phyloP scores from a whole-genome alignment of 2,797 vertebrate genomes.

The Threskiornis aethiopicus region DNA sequence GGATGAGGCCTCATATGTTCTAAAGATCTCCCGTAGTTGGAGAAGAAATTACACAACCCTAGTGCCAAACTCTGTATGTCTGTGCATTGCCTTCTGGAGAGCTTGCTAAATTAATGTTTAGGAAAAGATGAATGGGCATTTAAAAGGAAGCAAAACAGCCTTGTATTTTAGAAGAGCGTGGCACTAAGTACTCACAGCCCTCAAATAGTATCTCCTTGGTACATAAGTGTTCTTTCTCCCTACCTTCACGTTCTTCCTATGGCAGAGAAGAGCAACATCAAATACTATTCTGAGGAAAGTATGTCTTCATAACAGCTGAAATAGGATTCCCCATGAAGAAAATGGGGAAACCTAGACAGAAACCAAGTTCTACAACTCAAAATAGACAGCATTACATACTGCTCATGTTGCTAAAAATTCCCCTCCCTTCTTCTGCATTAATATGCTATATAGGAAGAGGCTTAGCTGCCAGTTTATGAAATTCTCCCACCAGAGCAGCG shows the following conservation, averaged over 20 bases:
- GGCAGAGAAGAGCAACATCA: not conserved
- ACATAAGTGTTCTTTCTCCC: not conserved
- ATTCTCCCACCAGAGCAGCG: not conserved
- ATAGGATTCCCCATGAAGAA: not conserved
- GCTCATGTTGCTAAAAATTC: not conserved
- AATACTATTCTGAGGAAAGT: not conserved
- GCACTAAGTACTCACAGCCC: not conserved
- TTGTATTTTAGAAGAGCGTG: not conserved
- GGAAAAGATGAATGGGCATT: not conserved
- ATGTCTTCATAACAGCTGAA: not conserved
- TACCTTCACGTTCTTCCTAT: not conserved
- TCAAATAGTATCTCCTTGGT: not conserved
- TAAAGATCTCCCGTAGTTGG: not conserved
- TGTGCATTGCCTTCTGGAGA: not conserved
- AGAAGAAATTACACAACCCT: not conserved
- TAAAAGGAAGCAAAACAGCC: not conserved
- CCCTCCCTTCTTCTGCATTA: not conserved
- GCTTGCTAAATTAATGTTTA: not conserved
- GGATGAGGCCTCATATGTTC: not conserved
- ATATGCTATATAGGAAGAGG: fast-evolving
- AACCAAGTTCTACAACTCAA: not conserved
- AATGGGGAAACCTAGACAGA: not conserved
- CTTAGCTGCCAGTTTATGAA: not conserved
- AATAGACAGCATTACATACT: not conserved
- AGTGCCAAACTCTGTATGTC: not conserved